phyloP scores from a whole-genome alignment of 37 sponge, comb jelly and placozoan genomes.

The Bolinopsis microptera region DNA sequence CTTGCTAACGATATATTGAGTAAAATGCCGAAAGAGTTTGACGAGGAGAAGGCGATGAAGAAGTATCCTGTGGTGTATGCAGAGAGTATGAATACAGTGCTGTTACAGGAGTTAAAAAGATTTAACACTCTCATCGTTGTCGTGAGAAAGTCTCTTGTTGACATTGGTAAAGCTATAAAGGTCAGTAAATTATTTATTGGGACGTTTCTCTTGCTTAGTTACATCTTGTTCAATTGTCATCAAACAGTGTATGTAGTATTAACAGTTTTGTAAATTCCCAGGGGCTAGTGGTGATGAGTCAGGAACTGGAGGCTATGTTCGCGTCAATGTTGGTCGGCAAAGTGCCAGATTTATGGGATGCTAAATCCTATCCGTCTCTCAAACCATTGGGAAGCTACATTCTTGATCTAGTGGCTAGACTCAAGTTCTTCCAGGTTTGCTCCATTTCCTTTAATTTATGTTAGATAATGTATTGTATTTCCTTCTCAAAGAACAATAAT shows the following conservation, averaged over 20 bases:
- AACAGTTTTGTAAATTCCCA: conserved; percentile 31
- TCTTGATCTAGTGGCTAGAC: conserved; percentile 87
- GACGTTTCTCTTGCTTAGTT: neutral
- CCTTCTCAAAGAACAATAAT: too few species aligned
- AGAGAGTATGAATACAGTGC: conserved; percentile 98
- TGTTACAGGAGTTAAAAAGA: conserved; percentile 94
- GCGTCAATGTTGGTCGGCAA: conserved; percentile 92
- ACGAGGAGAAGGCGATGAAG: conserved; percentile 88
- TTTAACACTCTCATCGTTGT: conserved; percentile 93
- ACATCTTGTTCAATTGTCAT: too few species aligned
- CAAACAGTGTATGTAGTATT: too few species aligned
- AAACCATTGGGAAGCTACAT: conserved; percentile 97
- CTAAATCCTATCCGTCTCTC: conserved; percentile 97
- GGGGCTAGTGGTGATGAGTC: conserved; percentile 97
- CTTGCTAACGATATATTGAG: conserved; percentile 93
- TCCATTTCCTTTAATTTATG: neutral
- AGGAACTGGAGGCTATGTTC: conserved; percentile 92
- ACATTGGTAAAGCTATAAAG: conserved; percentile 96
- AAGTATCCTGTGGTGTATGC: conserved; percentile 87
- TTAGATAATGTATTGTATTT: too few species aligned
- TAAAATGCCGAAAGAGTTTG: conserved; percentile 90
- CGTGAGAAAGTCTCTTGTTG: conserved; percentile 81
- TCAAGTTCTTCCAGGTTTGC: conserved; percentile 35
- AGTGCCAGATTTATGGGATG: conserved; percentile 97
- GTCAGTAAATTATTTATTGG: conserved; percentile 63